Evolutionary conservation across 23 tunicate genomes (phyloP).

Genomic region (Botrylloides violaceus): DNA sequence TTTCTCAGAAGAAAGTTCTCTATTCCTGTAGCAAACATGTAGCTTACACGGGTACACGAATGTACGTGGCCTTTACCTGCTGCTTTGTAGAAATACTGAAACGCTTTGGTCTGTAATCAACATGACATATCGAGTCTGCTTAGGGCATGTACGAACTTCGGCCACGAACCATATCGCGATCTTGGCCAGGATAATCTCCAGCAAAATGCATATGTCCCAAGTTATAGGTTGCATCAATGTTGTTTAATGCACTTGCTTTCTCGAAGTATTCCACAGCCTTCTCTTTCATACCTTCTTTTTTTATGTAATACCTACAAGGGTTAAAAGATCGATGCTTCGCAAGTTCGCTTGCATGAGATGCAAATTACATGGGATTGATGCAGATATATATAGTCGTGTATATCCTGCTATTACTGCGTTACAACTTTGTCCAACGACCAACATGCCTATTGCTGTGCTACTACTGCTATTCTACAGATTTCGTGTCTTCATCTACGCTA

Average conservation of each 20-base stretch:
- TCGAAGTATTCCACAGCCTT: constrained; percentile 85
- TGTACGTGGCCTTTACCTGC: constrained; percentile 83
- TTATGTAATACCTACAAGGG: constrained; percentile 63
- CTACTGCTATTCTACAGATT: not conserved
- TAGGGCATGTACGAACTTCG: not conserved
- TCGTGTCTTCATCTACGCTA: not conserved
- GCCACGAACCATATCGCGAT: constrained; percentile 41
- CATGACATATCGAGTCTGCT: not conserved
- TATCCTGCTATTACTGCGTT: no score
- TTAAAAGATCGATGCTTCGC: no score
- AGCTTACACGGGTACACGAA: constrained; percentile 46
- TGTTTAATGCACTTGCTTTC: constrained; percentile 65
- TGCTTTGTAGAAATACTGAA: constrained; percentile 67
- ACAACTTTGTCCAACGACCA: no score
- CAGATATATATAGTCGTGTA: no score
- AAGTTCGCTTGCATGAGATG: no score
- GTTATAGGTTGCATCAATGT: constrained; percentile 81
- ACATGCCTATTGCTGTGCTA: no score
- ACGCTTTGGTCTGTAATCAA: constrained; percentile 69
- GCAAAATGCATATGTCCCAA: constrained; percentile 71
- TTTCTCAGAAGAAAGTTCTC: constrained; percentile 36
- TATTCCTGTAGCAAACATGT: constrained; percentile 57
- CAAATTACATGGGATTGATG: no score
- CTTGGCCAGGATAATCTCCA: constrained; percentile 70
- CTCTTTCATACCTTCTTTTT: constrained; percentile 41